Base-by-base conservation (phyloP, 37 sponge, comb jelly and placozoan genomes). In the Petrosia ficiformis region DNA sequence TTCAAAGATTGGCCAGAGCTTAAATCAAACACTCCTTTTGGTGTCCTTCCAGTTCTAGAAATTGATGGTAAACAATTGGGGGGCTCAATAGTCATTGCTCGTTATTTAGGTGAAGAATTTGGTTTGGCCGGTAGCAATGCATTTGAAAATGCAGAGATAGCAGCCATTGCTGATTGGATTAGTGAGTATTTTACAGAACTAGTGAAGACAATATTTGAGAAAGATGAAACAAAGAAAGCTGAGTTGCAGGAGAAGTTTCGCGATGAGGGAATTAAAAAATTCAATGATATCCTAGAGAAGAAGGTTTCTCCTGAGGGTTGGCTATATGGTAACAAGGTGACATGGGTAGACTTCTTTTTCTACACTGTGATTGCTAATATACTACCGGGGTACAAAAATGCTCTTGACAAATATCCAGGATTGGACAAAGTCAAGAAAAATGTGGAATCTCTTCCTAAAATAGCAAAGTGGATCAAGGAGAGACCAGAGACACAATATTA, bases 401-500 rank as follows among this genome's bases (percentile, higher is more conserved):
- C 36, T 34, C 59, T 74, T 1, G 65, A 39, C n/a, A 65, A 48
- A n/a, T 74, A 56, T 42, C 75, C 82, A 36, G 74, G 64, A 0
- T 21, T 82, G 31, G 43, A 30, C 19, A 44, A 48, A 21, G 24
- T 74, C 1, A 42, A n/a, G 22, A 43, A 59, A 14, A 29, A 22
- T 1, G 81, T 81, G 4, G 68, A 67, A 37, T 67, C 67, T 1
- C 74, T 67, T 16, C 74, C 82, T 1, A 73, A 60, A 25, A 82
- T 82, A 19, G 74, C 74, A 22, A 73, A 82, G 82, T 82, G 82
- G 82, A 30, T 82, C 38, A 73, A 82, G 69, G 75, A 82, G 2
- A 54, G 74, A 16, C 82, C 82, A 2, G 75, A 24, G 28, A 65
- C 73, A 24, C 28, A 81, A 21, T 24, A 1, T 59, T 78, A 31